phyloP scores from a whole-genome alignment of 2,113 vertebrate genomes.

The Lepidothrix coronata region DNA sequence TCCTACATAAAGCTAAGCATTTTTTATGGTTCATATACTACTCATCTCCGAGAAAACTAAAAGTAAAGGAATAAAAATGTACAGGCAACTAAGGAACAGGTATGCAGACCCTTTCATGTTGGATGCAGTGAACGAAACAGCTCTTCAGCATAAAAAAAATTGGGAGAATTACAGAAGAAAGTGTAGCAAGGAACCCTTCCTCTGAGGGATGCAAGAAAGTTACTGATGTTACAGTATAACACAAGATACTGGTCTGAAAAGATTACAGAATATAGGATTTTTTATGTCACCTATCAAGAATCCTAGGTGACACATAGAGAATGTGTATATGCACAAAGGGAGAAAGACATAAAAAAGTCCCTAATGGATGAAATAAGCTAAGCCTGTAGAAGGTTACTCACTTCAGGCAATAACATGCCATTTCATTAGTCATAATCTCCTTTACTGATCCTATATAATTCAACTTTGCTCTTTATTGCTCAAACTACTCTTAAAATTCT shows the following conservation, averaged over 20 bases:
- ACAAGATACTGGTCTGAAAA: background rate
- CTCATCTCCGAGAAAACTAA: background rate
- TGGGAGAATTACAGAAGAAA: background rate
- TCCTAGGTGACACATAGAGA: background rate
- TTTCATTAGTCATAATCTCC: background rate
- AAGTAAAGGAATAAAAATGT: background rate
- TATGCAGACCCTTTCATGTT: background rate
- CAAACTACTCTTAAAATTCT: background rate
- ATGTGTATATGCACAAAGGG: background rate
- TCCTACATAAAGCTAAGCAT: background rate
- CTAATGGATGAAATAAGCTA: background rate
- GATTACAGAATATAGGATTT: background rate
- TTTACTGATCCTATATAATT: background rate
- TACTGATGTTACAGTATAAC: background rate
- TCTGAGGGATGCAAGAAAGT: background rate
- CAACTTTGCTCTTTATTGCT: background rate
- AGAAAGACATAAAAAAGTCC: background rate
- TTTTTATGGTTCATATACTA: background rate
- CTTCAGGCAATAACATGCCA: background rate
- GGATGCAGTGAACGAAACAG: background rate
- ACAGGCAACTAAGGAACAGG: background rate
- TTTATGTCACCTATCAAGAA: background rate
- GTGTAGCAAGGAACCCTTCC: background rate
- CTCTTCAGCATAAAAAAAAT: background rate
- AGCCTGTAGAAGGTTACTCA: background rate